Evolutionary conservation across 2,888 invertebrate species (phyloP).

Genomic region (Rhagium mordax): DNA sequence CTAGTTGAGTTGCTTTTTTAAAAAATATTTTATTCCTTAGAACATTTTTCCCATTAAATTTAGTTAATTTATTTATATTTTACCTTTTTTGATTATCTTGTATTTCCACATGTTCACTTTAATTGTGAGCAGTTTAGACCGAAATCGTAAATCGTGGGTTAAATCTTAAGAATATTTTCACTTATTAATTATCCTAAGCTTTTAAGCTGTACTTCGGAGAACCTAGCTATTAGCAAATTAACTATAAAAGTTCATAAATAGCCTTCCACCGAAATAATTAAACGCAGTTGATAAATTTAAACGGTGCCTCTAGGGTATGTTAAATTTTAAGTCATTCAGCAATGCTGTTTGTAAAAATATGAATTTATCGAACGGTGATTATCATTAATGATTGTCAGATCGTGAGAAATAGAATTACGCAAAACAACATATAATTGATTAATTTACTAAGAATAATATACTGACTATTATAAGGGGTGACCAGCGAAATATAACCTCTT

Average conservation of each 20-base stretch:
- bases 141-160: no score
- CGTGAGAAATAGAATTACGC: slow-evolving; percentile 31
- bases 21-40: no score
- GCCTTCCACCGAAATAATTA: neutral
- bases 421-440: slow-evolving; percentile 23
- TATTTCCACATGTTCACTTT: no score
- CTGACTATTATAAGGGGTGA: slow-evolving; percentile 10
- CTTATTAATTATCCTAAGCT: neutral
- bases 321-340: neutral
- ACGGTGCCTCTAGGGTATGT: neutral
- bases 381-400: slow-evolving; percentile 28
- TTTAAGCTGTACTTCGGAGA: neutral
- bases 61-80: no score
- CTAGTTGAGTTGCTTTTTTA: no score
- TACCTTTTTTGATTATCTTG: no score
- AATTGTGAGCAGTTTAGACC: no score
- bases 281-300: neutral
- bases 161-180: neutral
- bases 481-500: neutral
- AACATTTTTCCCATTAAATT: no score
- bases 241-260: neutral
- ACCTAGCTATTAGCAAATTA: neutral
- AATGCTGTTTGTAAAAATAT: slow-evolving; percentile 21
- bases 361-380: slow-evolving; percentile 24
- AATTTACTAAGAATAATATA: slow-evolving; percentile 24